Evolutionary conservation across 2,888 invertebrate species (phyloP), one percentile per base, ranked within the genome.

Genomic region (Eretmocerus hayati): DNA sequence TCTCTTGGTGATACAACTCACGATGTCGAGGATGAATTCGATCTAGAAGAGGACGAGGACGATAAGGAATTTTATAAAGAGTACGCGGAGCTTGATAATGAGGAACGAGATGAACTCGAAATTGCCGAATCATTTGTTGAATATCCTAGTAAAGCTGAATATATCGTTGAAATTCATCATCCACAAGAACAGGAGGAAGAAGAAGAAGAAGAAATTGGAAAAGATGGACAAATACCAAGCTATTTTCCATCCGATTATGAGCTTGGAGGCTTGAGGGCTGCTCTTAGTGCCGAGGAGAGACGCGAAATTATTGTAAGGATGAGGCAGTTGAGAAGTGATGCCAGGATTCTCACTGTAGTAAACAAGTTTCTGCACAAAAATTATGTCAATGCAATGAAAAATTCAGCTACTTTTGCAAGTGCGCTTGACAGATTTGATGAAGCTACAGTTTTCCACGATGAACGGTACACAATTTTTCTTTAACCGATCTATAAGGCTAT

Each of bases 281-380:
- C 22, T 5, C 48, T 54, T 15, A 41, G 8, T 3, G 35, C 43
- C 8, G 56, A 56, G 8, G 35, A 53, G 23, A 51, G 59, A 26
- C 41, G 52, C 5, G 48, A 49, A 18, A 50, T 53, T 5, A 52
- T 61, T 0, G 37, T 23, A 3, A 50, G 32, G 18, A 20, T 59
- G 4, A 52, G 54, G 36, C 48, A 55, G 33, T 36, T 59, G 9
- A n/a, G 19, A 13, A 23, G 39, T 2, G 56, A 60, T 13, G 36
- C 46, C 3, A 55, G 45, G 35, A 20, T 42, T 2, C 22, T 58
- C 1, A 42, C 40, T 30, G 30, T 53, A 13, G 54, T 50, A 26
- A 62, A 59, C 41, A 56, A 47, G 32, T 60, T 56, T 50, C 53
- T 62, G 4, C 58, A 58, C 18, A 59, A 52, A 40, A 53, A 58